These are phyloP conservation scores for Actinernus sp. DNA, from an alignment of 92 coral and sea anemone genomes.

Conservation along the genomic window DNA sequence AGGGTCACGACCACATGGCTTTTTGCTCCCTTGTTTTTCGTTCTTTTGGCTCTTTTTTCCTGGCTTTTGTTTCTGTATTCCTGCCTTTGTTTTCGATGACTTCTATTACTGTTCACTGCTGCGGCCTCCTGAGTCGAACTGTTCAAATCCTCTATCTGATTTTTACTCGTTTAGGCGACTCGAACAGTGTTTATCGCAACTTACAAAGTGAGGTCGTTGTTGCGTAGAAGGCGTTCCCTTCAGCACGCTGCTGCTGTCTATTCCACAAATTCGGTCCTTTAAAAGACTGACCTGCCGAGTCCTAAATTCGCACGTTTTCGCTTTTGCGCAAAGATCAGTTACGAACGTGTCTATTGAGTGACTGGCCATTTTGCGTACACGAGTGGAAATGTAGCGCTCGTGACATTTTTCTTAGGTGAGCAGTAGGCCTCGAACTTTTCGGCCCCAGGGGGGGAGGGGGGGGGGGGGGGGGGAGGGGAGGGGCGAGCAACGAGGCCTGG, in stretches of 20 bases:
- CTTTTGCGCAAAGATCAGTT: conserved; percentile 15
- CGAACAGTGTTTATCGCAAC: neutral
- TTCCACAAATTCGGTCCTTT: conserved; percentile 51
- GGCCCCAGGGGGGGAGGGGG: no score
- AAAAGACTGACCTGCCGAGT: conserved; percentile 18
- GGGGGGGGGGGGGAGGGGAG: no score
- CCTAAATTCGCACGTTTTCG: conserved; percentile 39
- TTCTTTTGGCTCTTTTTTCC: no score
- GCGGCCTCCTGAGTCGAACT: no score
- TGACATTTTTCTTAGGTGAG: conserved; percentile 47
- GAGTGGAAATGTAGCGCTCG: conserved; percentile 42
- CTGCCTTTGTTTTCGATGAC: no score
- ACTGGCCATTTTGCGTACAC: conserved; percentile 28
- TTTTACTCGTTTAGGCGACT: neutral
- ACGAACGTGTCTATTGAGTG: conserved; percentile 8
- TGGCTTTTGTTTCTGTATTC: no score
- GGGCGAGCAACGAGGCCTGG: no score
- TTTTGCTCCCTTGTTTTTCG: no score
- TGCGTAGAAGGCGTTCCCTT: conserved; percentile 57
- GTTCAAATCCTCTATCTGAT: no score
- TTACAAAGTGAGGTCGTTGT: conserved; percentile 27
- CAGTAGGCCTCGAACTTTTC: conserved; percentile 51
- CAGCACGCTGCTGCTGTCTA: conserved; percentile 38
- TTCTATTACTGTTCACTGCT: no score
- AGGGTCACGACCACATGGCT: no score